Evolutionary conservation across 2,797 vertebrate species (phyloP), one percentile per base, ranked within the genome.

Genomic region (Clarias platycephalus): DNA sequence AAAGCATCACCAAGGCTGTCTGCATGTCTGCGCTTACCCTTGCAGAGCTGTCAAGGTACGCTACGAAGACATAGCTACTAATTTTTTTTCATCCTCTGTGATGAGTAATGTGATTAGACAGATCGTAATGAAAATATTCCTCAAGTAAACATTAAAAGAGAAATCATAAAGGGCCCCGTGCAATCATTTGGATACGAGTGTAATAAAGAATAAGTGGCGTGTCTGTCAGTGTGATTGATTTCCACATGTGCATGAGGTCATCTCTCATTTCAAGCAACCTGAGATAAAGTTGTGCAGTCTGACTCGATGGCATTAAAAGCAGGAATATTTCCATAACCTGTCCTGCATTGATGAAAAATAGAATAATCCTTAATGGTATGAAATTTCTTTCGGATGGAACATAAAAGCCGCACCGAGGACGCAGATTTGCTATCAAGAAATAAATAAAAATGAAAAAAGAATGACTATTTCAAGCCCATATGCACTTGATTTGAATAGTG

Each of bases 211-310:
- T 66, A 85, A 83, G 86, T 89, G 82, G 58, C 62, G 79, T 93
- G 93, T 92, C 93, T 94, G 91, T 94, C 93, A 93, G 89, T 87
- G 89, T 94, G 94, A 95, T 94, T 95, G 94, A 95, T 95, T 94
- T 94, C 91, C 86, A 87, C 89, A 89, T 91, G 93, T 93, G 78
- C 90, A 91, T 91, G 91, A 93, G 92, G 92, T 94, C 93, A 94
- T 91, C 91, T 92, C 93, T 93, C 91, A 92, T 93, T 93, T 94
- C 91, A 92, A 90, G 91, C 93, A 92, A 78, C 88, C 90, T 90
- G 92, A 91, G 93, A 95, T 93, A 93, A 93, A 93, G 92, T 95
- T 95, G 60, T 92, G 93, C 92, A 93, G 95, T 93, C 91, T 94
- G 91, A 92, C 92, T 91, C 91, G 89, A 87, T 88, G 91, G 89